phyloP scores from a whole-genome alignment of 2,888 invertebrate genomes.

The Silvanus unidentatus region DNA sequence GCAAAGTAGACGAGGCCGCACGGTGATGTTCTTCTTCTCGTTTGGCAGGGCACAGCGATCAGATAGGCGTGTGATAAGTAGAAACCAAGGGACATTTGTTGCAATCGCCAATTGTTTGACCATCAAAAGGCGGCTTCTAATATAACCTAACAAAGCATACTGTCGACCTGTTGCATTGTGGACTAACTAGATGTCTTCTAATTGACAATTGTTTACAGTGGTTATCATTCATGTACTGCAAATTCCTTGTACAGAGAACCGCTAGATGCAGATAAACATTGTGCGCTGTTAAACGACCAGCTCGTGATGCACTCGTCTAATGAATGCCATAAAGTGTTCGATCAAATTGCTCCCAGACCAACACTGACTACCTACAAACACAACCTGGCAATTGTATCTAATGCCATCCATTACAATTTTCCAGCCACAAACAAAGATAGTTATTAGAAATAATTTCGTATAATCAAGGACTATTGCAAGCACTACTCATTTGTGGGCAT shows the following conservation, averaged over 20 bases:
- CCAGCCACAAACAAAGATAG: neutral
- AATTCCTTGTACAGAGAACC: conserved; percentile 42
- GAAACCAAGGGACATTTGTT: conserved; percentile 42
- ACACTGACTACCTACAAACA: conserved; percentile 11
- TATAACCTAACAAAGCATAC: conserved; percentile 41
- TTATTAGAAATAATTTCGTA: no score
- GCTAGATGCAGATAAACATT: conserved; percentile 36
- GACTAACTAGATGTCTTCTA: conserved; percentile 46
- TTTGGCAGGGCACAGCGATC: conserved; percentile 28
- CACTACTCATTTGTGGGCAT: no score
- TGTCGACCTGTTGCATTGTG: conserved; percentile 42
- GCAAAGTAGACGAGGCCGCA: conserved; percentile 6
- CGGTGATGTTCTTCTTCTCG: conserved; percentile 15
- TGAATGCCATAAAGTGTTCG: conserved; percentile 35
- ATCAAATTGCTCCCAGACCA: conserved; percentile 27
- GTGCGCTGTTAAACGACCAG: conserved; percentile 24
- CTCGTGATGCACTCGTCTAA: conserved; percentile 34
- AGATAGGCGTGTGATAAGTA: conserved; percentile 41
- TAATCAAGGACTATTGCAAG: no score
- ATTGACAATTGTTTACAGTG: conserved; percentile 47
- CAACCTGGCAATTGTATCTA: neutral
- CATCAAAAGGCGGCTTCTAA: conserved; percentile 37
- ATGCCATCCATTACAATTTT: conserved; percentile 1
- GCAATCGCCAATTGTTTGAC: conserved; percentile 42
- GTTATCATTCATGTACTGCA: conserved; percentile 47